Base-by-base conservation (phyloP, 2,888 invertebrate genomes). In the Meandrusa payeni region DNA sequence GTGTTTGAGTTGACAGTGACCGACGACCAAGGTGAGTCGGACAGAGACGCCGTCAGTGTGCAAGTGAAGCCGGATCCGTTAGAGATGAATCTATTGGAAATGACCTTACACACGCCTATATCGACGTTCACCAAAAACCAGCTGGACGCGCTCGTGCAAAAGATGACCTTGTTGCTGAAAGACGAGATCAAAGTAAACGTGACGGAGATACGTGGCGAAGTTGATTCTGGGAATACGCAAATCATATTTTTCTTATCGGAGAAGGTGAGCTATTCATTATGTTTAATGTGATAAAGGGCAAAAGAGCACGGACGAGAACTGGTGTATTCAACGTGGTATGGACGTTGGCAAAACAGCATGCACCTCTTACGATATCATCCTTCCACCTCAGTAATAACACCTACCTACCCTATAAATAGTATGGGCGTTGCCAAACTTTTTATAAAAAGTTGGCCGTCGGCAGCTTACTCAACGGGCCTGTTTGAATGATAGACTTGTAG, bases 1-100 rank as follows among this genome's bases (percentile, higher is more conserved):
- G 91, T 96, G 1, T 97, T 97, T 67, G 94, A 93, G 61, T 81
- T 98, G 43, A 94, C 93, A n/a, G 97, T 98, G 1, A 93, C 90
- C 24, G 98, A 98, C 73, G 95, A 95, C 54, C 97, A 97, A 71
- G 97, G 97, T 0, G 88, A 95, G 40, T 92, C 92, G 0, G 92
- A 91, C 54, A 92, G 93, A 7, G 97, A 97, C 70, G 93, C 94
- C 0, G 95, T 95, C 11, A 94, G 94, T 40, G 90, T 98, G 1
- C 57, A 93, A 57, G 94, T 98, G 0, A 95, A 95, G 66, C 77
- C 90, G 53, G 95, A 96, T 81, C 93, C 93, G 0, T 87, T 93
- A 55, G 80, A 94, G 37, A 89, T 91, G 63, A 92, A 95, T 72
- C 88, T 96, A 31, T 91, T 97, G 2, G 95, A 97, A 75, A 82